Conservation (phyloP, 2,888 invertebrate species). For the Strigamia maritima region DNA sequence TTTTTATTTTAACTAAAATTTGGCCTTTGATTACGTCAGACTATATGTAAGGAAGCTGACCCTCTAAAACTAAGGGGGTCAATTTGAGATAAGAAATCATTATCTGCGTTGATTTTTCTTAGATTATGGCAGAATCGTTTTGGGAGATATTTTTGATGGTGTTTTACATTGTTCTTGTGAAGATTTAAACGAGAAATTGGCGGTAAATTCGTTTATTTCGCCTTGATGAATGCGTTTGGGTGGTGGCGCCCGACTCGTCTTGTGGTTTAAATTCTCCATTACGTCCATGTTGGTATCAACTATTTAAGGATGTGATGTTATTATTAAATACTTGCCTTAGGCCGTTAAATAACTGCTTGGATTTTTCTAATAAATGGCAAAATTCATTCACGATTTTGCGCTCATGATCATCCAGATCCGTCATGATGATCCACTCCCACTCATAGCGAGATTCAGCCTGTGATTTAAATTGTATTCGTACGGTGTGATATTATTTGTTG, state of each 20-base stretch:
- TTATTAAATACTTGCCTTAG: slow-evolving; percentile 63
- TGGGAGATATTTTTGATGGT: neutral
- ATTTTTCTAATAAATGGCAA: slow-evolving; percentile 92
- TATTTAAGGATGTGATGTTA: neutral
- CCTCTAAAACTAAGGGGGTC: neutral
- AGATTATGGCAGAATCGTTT: neutral
- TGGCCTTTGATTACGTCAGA: neutral
- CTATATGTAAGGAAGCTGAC: neutral
- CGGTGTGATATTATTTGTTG: neutral
- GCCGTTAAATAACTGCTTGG: slow-evolving; percentile 94
- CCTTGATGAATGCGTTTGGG: neutral
- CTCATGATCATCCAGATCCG: slow-evolving; percentile 79
- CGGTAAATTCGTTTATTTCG: slow-evolving; percentile 24
- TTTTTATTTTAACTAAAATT: neutral
- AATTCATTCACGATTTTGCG: slow-evolving; percentile 92
- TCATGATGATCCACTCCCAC: slow-evolving; percentile 54
- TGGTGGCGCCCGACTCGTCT: slow-evolving; percentile 12
- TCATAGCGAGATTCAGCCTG: neutral
- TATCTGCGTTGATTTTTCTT: neutral
- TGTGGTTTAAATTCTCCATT: neutral
- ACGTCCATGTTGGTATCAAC: neutral
- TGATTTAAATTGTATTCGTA: neutral
- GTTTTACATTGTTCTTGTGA: neutral
- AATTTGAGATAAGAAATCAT: neutral
- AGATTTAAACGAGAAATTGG: slow-evolving; percentile 13